Percentiles rank a stretch among this genome's conserved stretches.
Conservation (phyloP, 1,140 invertebrate genomes). For the Apis dorsata region DNA sequence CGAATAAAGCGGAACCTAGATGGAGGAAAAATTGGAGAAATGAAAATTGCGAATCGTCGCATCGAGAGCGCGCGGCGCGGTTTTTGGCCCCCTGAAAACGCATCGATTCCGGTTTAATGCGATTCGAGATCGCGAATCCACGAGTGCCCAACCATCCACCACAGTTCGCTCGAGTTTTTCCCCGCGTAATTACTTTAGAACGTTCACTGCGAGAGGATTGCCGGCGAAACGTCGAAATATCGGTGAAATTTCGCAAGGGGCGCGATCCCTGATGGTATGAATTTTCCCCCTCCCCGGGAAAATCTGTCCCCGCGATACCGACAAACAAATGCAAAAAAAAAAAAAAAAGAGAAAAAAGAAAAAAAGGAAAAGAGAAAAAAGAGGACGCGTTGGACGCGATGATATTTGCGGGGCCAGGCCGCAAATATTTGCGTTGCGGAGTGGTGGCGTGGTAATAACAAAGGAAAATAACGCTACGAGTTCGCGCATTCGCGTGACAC, state of each 20-base stretch:
- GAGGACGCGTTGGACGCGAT: too few species aligned
- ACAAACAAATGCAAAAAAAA: conserved; percentile 59
- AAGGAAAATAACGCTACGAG: conserved; percentile 58
- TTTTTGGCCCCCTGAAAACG: background rate
- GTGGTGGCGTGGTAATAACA: conserved; percentile 61
- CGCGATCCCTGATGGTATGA: background rate
- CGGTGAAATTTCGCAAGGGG: conserved; percentile 1
- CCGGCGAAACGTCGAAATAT: background rate
- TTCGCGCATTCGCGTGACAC: conserved; percentile 44
- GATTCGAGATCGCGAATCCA: conserved; percentile 27
- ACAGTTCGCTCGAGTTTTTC: conserved; percentile 34
- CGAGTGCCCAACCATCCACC: background rate
- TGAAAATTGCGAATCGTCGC: conserved; percentile 26
- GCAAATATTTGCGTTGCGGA: conserved; percentile 62
- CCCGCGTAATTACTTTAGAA: conserved; percentile 37
- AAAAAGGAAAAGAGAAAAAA: too few species aligned
- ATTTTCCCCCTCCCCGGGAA: background rate
- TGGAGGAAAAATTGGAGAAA: conserved; percentile 30
- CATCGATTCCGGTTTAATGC: conserved; percentile 15
- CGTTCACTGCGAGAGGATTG: background rate
- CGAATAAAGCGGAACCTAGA: background rate
- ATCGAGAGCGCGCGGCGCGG: background rate
- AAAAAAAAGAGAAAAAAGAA: too few species aligned
- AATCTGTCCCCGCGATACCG: conserved; percentile 44
- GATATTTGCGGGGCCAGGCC: background rate